phyloP scores from a whole-genome alignment of 2,888 invertebrate genomes.

The Rhimphoctona megacephalus region DNA sequence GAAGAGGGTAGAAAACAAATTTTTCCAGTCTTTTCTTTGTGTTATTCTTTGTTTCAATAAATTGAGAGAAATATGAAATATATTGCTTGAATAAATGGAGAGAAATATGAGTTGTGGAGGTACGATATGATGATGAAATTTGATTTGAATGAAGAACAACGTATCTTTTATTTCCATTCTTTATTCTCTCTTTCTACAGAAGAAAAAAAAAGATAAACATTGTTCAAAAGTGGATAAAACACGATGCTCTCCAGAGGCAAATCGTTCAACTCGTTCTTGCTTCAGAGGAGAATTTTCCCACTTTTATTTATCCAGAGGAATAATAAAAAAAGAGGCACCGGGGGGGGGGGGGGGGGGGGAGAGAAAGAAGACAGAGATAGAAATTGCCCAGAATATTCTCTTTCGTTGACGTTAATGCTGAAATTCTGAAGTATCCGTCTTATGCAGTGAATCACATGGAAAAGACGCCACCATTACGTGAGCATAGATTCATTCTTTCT shows the following conservation, averaged over 20 bases:
- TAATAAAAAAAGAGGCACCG: background rate
- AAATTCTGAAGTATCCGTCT: background rate
- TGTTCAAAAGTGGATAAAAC: background rate
- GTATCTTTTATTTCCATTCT: background rate
- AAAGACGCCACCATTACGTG: conserved; percentile 23
- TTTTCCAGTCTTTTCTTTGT: no score
- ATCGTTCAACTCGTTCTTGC: background rate
- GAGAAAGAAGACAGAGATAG: background rate
- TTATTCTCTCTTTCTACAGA: background rate
- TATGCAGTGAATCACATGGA: conserved; percentile 8
- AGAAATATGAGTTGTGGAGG: no score
- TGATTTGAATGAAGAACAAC: no score
- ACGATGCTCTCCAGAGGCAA: background rate
- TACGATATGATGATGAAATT: no score
- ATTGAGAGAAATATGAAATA: no score
- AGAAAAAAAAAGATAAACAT: no score
- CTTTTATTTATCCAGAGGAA: no score
- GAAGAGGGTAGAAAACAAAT: background rate
- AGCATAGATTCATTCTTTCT: conserved; percentile 9
- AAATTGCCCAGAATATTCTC: conserved; percentile 25
- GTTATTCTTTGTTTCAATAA: no score
- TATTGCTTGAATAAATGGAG: no score
- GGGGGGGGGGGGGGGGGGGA: background rate
- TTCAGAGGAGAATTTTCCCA: background rate
- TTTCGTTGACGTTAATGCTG: conserved; percentile 28